These are phyloP conservation scores for Scyliorhinus canicula DNA, from an alignment of 2,797 vertebrate species.

Conservation along the genomic window DNA sequence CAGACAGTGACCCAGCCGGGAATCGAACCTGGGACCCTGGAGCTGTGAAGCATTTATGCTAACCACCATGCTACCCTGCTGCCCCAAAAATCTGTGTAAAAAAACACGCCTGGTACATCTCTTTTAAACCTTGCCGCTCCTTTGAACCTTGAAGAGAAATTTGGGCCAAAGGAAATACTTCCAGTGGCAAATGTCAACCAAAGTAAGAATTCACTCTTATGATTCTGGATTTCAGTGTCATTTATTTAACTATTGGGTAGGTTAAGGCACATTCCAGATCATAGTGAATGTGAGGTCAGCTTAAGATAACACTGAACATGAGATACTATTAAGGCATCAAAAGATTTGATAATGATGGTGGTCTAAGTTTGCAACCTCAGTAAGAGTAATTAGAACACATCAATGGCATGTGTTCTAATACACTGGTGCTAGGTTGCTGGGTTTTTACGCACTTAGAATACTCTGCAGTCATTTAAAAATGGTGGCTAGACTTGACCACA, in stretches of 20 bases:
- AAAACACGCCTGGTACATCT: too few relatives aligned
- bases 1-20: too few relatives aligned
- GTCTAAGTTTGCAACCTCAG: neutral
- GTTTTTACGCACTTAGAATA: too few relatives aligned
- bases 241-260: neutral
- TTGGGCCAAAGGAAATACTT: neutral
- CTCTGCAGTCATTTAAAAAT: too few relatives aligned
- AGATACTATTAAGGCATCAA: neutral
- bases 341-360: neutral
- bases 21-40: too few relatives aligned
- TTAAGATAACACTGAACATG: neutral
- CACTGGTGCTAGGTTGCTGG: too few relatives aligned
- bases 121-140: too few relatives aligned
- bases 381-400: too few relatives aligned
- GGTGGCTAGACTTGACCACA: too few relatives aligned
- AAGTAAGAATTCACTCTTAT: neutral
- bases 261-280: neutral
- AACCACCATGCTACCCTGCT: too few relatives aligned
- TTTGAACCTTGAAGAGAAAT: neutral
- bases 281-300: neutral
- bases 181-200: neutral
- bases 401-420: neutral
- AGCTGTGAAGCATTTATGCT: too few relatives aligned
- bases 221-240: neutral
- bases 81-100: too few relatives aligned